Evolutionary conservation across 1,140 invertebrate genomes (phyloP), one percentile per base, ranked within the genome.

Genomic region (Magallana angulata): DNA sequence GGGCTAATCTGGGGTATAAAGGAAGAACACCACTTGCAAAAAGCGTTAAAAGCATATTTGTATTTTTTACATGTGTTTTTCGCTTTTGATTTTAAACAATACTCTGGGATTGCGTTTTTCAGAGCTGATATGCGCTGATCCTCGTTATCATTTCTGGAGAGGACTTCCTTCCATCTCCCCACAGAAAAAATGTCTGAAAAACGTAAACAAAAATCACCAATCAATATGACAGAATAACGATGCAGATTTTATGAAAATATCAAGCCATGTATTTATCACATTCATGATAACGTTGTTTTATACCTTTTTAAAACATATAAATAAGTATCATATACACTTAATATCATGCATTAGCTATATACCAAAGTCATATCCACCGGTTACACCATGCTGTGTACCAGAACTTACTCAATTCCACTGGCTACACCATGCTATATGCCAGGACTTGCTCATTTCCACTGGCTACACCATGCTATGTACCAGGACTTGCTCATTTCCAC

Each of bases 101-200:
- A 82, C 18, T 56, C 12, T 24, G 24, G 76, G 7, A 86, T 56
- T 12, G 30, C 57, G 1, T 56, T 82, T 18, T 60, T 14, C 14
- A 86, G 14, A 60, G n/a, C 30, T 80, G 71, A 30, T 14, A 86
- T 58, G 12, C 76, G 76, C 58, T 76, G 76, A 82, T 82, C 85
- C 24, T 57, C 11, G 24, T 71, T 57, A 76, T 56, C 64, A 58
- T 3, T 85, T 8, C 1, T 16, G 11, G 57, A 57, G 56, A 18
- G 59, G 57, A 87, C 16, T 16, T 82, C 58, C 57, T 8, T n/a
- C 58, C 80, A 87, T 82, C 85, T 82, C 14, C 85, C 80, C 8
- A 56, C 59, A n/a, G 58, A 82, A 24, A 87, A 87, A 11, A 86
- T 36, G 68, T 57, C 85, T 81, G 85, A 57, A 86, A 86, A 86